Evolutionary conservation across 1,140 invertebrate genomes (phyloP), one percentile per base, ranked within the genome.

Genomic region (Cataglyphis hispanica): DNA sequence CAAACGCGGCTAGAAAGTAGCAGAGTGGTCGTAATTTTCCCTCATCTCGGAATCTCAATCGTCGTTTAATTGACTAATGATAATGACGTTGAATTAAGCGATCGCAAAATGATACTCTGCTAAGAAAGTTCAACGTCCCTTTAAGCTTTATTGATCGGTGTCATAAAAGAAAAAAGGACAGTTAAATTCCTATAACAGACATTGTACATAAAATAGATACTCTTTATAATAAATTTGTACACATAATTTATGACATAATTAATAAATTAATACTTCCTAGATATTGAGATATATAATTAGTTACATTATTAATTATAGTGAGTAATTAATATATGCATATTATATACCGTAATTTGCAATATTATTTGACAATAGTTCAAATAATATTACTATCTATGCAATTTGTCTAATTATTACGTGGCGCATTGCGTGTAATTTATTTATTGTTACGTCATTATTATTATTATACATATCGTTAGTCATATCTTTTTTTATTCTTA

Each of bases 41-140:
- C 31, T 56, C n/a, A 19, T 10, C 19, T 3, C 27, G 67, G 58
- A 37, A 50, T 67, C 13, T 46, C 76, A 63, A 22, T 27, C 10
- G 50, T 66, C 37, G 70, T 22, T 25, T 85, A 84, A 46, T 50
- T 88, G 83, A 90, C 86, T 90, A 91, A 92, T 88, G 86, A 76
- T 46, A 27, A 43, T 75, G 53, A 22, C 37, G 83, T 91, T 88
- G 87, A 93, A 91, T 88, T 86, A 89, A 89, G 85, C 66, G 81
- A 83, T 87, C 67, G 25, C 78, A 63, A 46, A 64, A 83, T 46
- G 58, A 75, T 69, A 56, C 16, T 56, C 4, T 19, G 13, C 40
- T 27, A 50, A 76, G 16, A 27, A 40, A 63, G 0, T 11, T 46
- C 37, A 2, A n/a, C 3, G 13, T 7, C 22, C 5, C 74, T 31